Conservation (phyloP, 2,797 vertebrate genomes). For the Silurus lanzhouensis region DNA sequence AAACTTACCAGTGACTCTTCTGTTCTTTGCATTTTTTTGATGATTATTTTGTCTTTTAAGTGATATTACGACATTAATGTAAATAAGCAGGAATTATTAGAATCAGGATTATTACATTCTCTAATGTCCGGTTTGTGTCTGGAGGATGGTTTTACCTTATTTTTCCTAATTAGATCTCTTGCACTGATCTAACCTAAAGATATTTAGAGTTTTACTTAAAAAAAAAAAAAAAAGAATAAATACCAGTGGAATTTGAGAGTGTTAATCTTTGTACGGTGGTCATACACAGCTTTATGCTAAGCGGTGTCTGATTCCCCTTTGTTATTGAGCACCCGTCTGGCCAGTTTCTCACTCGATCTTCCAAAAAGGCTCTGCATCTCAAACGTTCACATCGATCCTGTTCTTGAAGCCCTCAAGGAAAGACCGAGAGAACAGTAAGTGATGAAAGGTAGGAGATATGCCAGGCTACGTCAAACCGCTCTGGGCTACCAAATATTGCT, state of each 20-base stretch:
- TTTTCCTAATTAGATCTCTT: too few species aligned
- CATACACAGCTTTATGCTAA: not conserved
- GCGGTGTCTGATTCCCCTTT: constrained; percentile 17
- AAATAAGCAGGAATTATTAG: not conserved
- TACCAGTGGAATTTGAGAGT: not conserved
- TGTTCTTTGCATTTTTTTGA: not conserved
- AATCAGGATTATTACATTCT: too few species aligned
- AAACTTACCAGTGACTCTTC: not conserved
- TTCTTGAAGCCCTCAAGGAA: constrained; percentile 77
- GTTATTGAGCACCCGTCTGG: constrained; percentile 11
- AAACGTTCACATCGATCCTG: constrained; percentile 66
- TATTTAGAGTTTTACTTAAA: not conserved
- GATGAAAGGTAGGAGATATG: constrained; percentile 74
- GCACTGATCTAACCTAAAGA: not conserved
- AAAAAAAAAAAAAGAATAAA: not conserved
- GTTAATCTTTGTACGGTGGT: not conserved
- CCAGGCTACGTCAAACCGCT: not conserved
- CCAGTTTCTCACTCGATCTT: constrained; percentile 5
- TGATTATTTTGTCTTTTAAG: not conserved
- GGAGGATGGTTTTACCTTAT: too few species aligned
- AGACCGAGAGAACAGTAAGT: constrained; percentile 72
- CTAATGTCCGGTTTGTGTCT: not conserved
- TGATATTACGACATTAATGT: not conserved
- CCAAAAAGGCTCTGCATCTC: not conserved
- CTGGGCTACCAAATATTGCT: not conserved